phyloP scores from a whole-genome alignment of 2,797 vertebrate species.

The Tarsius wallacei region DNA sequence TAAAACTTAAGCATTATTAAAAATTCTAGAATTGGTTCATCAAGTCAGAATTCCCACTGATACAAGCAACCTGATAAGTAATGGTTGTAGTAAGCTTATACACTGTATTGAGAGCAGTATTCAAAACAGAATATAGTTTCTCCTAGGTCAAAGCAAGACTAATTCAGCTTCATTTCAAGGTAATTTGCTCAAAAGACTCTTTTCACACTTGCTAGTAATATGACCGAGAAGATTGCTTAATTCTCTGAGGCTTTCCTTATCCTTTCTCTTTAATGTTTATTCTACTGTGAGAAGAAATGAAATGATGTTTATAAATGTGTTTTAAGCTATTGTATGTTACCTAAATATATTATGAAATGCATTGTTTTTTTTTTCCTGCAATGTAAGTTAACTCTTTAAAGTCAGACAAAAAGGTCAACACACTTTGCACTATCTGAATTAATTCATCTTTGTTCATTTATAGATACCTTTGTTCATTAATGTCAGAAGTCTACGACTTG shows the following conservation, averaged over 20 bases:
- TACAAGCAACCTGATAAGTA: background rate
- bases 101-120: background rate
- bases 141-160: background rate
- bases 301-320: background rate
- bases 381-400: background rate
- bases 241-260: background rate
- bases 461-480: background rate
- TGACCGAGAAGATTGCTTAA: background rate
- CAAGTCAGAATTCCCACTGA: background rate
- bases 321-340: background rate
- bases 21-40: background rate
- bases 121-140: background rate
- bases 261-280: background rate
- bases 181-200: constrained; percentile 4
- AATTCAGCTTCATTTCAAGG: background rate
- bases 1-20: constrained; percentile 1
- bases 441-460: background rate
- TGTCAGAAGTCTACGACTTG: background rate
- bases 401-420: background rate
- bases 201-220: background rate
- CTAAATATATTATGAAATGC: background rate
- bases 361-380: background rate
- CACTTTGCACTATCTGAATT: background rate
- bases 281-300: background rate
- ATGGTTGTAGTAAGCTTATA: background rate